Conservation (phyloP, 1,140 invertebrate genomes). For the Macrobrachium rosenbergii region DNA sequence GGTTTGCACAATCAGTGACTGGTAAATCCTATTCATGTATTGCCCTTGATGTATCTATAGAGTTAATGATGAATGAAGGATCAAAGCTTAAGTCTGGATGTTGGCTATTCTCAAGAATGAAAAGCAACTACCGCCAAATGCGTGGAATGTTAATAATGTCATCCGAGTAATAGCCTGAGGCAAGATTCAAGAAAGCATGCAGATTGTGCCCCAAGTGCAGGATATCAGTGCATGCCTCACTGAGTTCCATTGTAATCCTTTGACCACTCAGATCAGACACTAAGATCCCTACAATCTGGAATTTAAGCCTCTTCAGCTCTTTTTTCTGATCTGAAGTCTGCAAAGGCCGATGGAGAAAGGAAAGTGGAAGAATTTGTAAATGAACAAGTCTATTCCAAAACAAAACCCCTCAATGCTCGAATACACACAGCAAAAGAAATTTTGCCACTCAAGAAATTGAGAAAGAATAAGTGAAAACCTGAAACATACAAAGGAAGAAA, state of each 20-base stretch:
- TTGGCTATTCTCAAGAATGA: conserved; percentile 8
- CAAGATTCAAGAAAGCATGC: not conserved
- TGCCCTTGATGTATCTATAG: conserved; percentile 5
- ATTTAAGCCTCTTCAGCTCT: not conserved
- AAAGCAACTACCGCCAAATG: not conserved
- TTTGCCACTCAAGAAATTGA: no score
- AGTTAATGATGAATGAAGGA: not conserved
- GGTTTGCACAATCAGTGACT: not conserved
- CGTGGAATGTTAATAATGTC: not conserved
- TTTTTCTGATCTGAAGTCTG: no score
- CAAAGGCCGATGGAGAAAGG: no score
- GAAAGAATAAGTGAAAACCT: no score
- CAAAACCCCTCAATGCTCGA: no score
- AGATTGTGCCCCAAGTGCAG: not conserved
- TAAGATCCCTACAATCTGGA: not conserved
- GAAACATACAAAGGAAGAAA: no score
- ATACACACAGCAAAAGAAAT: no score
- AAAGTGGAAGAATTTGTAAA: no score
- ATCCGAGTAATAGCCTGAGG: not conserved
- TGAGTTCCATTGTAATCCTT: no score
- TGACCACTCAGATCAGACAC: not conserved
- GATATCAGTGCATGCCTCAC: no score
- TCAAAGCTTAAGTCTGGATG: not conserved
- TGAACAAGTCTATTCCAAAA: no score
- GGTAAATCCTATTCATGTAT: not conserved